Evolutionary conservation across 23 tunicate genomes (phyloP), one percentile per base, ranked within the genome.

Genomic region (Oikopleura dioica): DNA sequence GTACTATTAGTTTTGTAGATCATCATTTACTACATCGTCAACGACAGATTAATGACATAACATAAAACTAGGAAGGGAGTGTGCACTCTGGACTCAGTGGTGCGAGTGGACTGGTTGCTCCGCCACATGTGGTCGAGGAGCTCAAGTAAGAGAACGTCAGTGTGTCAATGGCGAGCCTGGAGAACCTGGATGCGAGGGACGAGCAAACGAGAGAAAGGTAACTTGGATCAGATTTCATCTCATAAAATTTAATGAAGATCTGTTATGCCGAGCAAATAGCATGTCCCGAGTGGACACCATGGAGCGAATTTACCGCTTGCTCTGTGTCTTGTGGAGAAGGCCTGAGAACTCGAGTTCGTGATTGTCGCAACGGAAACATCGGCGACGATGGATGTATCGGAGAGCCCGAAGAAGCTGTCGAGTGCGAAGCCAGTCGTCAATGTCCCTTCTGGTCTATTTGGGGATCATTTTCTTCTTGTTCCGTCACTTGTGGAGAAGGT

Each of bases 381-480:
- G 72, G 72, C 29, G 72, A 63, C 16, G 33, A 63, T 23, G 72
- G 72, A 21, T 63, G 72, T 63, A 23, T 2, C 16, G 72, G 72
- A 28, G 32, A 23, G 26, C 30, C 72, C 2, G 72, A 23, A 23
- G 26, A 63, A 31, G 4, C 4, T 23, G 26, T 5, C 29, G 33
- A 63, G 26, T 63, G 72, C 26, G 2, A 4, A 2, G 26, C 72
- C 16, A 31, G 72, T 28, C 32, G 29, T 2, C 33, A 63, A 63
- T 63, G 72, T 63, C 72, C 72, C 16, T 24, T 16, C 26, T 63
- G 72, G 72, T 2, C 4, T 28, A 21, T 63, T 4, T 63, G 72
- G 72, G 2, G 32, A 21, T 23, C 16, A 28, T 63, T 23, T 23
- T 16, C 72, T 2, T 23, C 16, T 12, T 63, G 72, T 28, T 23